Conservation (phyloP, 2,888 invertebrate species). For the Eilema caniola region DNA sequence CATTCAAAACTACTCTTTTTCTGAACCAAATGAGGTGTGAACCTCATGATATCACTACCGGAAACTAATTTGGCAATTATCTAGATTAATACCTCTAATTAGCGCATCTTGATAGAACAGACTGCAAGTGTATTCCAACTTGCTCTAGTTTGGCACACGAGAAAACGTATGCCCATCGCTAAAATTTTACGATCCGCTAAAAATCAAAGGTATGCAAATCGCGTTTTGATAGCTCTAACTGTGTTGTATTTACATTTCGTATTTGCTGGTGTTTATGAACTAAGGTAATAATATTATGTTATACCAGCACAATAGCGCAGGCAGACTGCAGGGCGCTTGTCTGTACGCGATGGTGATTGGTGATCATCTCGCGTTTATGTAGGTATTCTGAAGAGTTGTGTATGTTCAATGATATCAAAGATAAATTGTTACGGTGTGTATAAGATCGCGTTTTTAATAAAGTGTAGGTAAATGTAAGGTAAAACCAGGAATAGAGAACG, state of each 20-base stretch:
- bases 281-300: slow-evolving; percentile 48
- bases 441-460: no score
- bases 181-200: slow-evolving; percentile 59
- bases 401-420: background rate
- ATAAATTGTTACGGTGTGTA: no score
- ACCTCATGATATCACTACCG: slow-evolving; percentile 75
- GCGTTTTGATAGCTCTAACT: slow-evolving; percentile 34
- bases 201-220: slow-evolving; percentile 39
- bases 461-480: no score
- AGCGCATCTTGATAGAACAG: slow-evolving; percentile 56
- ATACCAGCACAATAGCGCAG: slow-evolving; percentile 33
- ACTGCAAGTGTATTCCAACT: slow-evolving; percentile 40
- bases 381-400: background rate
- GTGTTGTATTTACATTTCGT: slow-evolving; percentile 39
- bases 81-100: slow-evolving; percentile 69
- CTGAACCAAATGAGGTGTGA: slow-evolving; percentile 66
- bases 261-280: slow-evolving; percentile 46
- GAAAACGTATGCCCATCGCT: slow-evolving; percentile 41
- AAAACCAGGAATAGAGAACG: no score
- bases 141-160: slow-evolving; percentile 41
- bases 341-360: slow-evolving; percentile 40
- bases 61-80: slow-evolving; percentile 73
- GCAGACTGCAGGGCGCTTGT: slow-evolving; percentile 68
- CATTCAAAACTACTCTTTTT: slow-evolving; percentile 31
- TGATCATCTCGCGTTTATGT: slow-evolving; percentile 21